Percentiles rank a stretch among this genome's conserved stretches.
phyloP scores from a whole-genome alignment of 2,113 vertebrate species.

The Macquaria ambigua region DNA sequence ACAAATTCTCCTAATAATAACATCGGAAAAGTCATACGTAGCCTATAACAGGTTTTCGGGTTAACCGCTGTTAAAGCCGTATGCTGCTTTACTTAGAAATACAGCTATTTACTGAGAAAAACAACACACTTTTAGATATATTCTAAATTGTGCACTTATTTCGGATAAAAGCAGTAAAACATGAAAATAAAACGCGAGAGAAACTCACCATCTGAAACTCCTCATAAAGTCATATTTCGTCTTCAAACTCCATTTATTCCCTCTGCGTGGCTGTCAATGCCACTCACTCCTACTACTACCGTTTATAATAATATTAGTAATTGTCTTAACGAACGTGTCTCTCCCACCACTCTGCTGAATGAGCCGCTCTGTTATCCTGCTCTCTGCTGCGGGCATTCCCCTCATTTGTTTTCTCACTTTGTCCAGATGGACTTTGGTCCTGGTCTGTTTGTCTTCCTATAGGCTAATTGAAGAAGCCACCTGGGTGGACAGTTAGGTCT shows the following conservation, averaged over 20 bases:
- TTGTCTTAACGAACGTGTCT: not conserved
- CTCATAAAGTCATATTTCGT: slow-evolving; percentile 38
- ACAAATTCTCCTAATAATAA: too few relatives aligned
- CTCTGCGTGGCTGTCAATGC: not conserved
- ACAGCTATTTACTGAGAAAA: not conserved
- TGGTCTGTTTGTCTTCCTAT: slow-evolving; percentile 34
- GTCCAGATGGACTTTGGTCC: slow-evolving; percentile 69
- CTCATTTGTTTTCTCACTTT: slow-evolving; percentile 10
- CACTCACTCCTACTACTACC: not conserved
- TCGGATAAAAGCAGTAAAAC: not conserved
- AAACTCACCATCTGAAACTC: slow-evolving; percentile 49
- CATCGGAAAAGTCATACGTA: too few relatives aligned
- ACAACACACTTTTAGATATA: not conserved
- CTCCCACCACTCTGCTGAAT: not conserved
- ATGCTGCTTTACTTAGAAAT: not conserved
- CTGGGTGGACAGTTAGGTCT: not conserved
- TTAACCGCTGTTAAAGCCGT: too few relatives aligned
- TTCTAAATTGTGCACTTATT: not conserved
- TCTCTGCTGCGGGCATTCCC: slow-evolving; percentile 4
- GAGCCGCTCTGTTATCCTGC: not conserved
- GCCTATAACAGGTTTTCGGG: too few relatives aligned
- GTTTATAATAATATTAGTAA: not conserved
- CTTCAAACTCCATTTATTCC: not conserved
- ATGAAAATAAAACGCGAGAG: not conserved
- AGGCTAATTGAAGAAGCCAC: not conserved